Base-by-base conservation (phyloP, 1,140 invertebrate species). In the Anagrus nilaparvatae region DNA sequence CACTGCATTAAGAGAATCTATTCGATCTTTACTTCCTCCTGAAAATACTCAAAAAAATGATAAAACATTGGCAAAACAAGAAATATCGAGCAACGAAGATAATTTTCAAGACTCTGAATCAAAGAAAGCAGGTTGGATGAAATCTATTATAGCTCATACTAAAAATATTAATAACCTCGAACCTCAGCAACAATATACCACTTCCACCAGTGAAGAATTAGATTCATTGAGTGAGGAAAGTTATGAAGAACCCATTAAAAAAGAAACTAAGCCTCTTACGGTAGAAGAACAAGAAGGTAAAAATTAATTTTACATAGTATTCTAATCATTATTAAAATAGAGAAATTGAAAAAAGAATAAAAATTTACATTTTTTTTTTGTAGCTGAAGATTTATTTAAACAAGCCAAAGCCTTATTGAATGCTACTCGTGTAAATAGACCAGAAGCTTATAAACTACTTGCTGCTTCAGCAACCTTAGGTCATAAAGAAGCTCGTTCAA, bases 401-500 rank as follows among this genome's bases (percentile, higher is more conserved):
- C 67, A 69, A 25, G 83, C 80, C 3, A 67, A 78, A 52, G 61
- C 54, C 29, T 69, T 82, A 39, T 62, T 87, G 14, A 80, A 82
- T 49, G 76, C 78, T 20, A 78, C 77, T 5, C 70, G 74, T 18
- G 70, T 77, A 2, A 78, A 85, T 53, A 76, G 79, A 46, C 61
- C 67, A 1, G 72, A 73, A 40, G 78, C 79, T 6, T 84, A 82
- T 52, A 65, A 74, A 31, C 56, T 84, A 28, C 65, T 94, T 6
- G 69, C 77, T 20, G 64, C 78, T 47, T 86, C 92, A 1, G 82
- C 88, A 1, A 76, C 80, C 31, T 65, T 81, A 14, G 88, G 87
- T 24, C 87, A 95, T 58, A 66, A 68, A 5, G 78, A 83, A 49
- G 84, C 93, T 1, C 75, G 81, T 56, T 82, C 88, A 40, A 77